Percentiles rank a stretch among this genome's conserved stretches.
These are phyloP conservation scores for Chionomys nivalis DNA, from an alignment of 2,113 vertebrate species.

Conservation along the genomic window DNA sequence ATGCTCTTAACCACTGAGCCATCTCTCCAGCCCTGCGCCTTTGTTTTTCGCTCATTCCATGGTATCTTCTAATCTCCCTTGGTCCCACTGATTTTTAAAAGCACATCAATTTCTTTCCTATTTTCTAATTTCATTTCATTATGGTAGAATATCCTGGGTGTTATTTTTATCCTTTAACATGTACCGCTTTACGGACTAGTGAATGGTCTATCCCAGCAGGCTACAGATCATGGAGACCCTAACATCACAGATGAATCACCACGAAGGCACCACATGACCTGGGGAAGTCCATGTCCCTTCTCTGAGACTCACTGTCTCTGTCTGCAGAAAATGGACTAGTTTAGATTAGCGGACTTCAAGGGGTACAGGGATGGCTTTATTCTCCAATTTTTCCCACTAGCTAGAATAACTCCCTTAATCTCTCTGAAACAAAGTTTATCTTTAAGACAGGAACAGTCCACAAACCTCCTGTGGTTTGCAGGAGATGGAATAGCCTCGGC, in stretches of 20 bases:
- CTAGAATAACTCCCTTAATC: conserved; percentile 48
- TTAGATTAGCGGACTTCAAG: conserved; percentile 30
- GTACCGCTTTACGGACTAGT: background rate
- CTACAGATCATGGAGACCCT: background rate
- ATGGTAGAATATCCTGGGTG: background rate
- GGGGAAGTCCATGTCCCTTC: conserved; percentile 15
- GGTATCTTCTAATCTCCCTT: background rate
- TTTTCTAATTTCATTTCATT: conserved; percentile 4
- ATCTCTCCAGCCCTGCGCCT: too few species aligned
- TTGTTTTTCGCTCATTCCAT: background rate
- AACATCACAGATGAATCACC: background rate
- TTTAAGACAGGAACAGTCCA: conserved; percentile 31
- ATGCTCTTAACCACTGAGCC: too few species aligned
- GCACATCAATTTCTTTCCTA: background rate
- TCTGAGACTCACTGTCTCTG: background rate
- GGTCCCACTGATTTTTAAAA: background rate
- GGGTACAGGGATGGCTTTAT: background rate
- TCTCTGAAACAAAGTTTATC: conserved; percentile 29
- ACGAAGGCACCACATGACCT: background rate
- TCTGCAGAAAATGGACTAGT: background rate
- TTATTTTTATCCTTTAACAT: background rate
- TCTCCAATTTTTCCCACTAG: conserved; percentile 23
- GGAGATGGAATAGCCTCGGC: background rate
- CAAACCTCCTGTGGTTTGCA: background rate
- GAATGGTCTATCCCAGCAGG: background rate